These are phyloP conservation scores for Corythoichthys intestinalis DNA, from an alignment of 2,113 vertebrate genomes.

Conservation along the genomic window DNA sequence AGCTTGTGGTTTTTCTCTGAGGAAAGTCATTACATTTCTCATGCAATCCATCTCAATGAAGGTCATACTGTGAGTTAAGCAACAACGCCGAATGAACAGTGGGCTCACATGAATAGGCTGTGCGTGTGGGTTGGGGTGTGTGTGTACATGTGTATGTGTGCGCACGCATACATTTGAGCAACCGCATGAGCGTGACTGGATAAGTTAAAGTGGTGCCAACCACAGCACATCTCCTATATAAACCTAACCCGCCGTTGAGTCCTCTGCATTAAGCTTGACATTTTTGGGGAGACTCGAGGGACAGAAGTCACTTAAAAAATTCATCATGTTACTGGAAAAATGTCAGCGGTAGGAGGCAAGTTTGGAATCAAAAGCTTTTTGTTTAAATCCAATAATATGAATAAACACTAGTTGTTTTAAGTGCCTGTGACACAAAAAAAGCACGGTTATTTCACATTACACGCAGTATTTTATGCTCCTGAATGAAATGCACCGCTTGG, in stretches of 20 bases:
- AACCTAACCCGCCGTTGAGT: conserved; percentile 19
- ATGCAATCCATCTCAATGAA: conserved; percentile 71
- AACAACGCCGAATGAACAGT: conserved; percentile 45
- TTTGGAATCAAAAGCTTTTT: not conserved
- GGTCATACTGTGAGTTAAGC: conserved; percentile 66
- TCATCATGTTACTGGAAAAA: conserved; percentile 6
- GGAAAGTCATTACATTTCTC: conserved; percentile 71
- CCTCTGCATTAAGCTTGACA: conserved; percentile 16
- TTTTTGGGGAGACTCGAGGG: conserved; percentile 1
- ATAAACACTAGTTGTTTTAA: not conserved
- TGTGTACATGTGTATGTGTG: conserved; percentile 15
- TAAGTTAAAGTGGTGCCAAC: conserved; percentile 30
- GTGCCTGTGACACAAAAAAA: too few relatives aligned
- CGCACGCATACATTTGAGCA: conserved; percentile 13
- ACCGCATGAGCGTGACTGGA: conserved; percentile 30
- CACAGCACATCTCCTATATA: conserved; percentile 30
- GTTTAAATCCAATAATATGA: not conserved
- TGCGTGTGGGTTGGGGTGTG: conserved; percentile 16
- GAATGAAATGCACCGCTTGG: too few relatives aligned
- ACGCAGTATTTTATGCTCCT: too few relatives aligned
- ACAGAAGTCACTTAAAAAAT: conserved; percentile 1
- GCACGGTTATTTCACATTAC: too few relatives aligned
- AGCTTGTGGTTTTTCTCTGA: conserved; percentile 70
- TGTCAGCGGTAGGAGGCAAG: not conserved
- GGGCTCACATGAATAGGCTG: conserved; percentile 42